These are phyloP conservation scores for Seira ritae DNA, from an alignment of 2,888 invertebrate species.

Conservation along the genomic window DNA sequence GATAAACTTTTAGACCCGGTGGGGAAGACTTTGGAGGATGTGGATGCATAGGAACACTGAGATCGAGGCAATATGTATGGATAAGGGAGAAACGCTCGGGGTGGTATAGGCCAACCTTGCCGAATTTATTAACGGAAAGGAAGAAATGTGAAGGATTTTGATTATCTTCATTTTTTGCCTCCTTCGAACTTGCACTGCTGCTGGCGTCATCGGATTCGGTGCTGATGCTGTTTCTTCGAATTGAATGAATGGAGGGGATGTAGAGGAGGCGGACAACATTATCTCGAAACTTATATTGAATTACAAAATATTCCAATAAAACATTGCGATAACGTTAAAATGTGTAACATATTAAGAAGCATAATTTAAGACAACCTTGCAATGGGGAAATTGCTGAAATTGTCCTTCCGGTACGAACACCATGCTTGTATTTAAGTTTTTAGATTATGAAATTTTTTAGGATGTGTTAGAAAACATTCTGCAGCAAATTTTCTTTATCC, in stretches of 20 bases:
- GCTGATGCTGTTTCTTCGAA: no score
- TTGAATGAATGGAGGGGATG: conserved; percentile 56
- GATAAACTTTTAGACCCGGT: neutral
- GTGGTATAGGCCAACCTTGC: conserved; percentile 69
- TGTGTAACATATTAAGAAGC: no score
- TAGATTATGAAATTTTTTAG: no score
- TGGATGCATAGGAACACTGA: conserved; percentile 30
- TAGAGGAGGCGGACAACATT: conserved; percentile 66
- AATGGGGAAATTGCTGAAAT: conserved; percentile 70
- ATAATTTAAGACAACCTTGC: conserved; percentile 60
- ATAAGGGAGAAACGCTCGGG: conserved; percentile 62
- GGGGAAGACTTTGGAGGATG: neutral
- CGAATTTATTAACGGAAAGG: conserved; percentile 69
- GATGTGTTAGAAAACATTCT: no score
- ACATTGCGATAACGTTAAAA: no score
- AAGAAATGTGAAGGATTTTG: conserved; percentile 38
- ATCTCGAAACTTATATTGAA: conserved; percentile 65
- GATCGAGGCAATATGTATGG: conserved; percentile 69
- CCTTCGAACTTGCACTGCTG: neutral
- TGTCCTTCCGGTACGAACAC: conserved; percentile 67
- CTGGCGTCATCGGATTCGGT: neutral
- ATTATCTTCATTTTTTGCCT: no score
- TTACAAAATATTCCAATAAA: conserved; percentile 15
- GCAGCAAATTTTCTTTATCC: no score
- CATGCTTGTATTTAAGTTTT: conserved; percentile 51